Conservation (phyloP, 2,888 invertebrate species). For the Aphodius granarius region DNA sequence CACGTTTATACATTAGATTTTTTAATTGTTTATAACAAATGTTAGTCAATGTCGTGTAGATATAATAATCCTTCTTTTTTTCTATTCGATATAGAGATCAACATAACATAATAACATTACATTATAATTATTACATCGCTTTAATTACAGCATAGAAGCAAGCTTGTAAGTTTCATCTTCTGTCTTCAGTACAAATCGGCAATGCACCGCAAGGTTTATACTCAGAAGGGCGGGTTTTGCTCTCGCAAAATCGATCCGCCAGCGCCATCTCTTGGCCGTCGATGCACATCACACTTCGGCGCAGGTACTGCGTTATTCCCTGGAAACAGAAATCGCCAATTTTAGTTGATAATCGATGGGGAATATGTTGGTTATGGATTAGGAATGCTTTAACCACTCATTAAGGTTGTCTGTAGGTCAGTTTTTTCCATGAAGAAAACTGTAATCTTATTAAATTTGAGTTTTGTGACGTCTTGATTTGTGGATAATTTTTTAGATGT, state of each 20-base stretch:
- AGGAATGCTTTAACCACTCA: too few species aligned
- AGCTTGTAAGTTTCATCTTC: slow-evolving; percentile 26
- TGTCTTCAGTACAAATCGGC: slow-evolving; percentile 51
- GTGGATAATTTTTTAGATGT: too few species aligned
- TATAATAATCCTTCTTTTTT: too few species aligned
- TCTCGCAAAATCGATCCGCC: slow-evolving; percentile 72
- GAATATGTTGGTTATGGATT: background rate
- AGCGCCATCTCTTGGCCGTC: slow-evolving; percentile 76
- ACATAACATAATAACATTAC: background rate
- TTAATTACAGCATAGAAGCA: background rate
- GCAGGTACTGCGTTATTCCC: slow-evolving; percentile 62
- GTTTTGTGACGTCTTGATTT: too few species aligned
- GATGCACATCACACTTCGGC: slow-evolving; percentile 75
- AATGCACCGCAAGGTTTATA: slow-evolving; percentile 65
- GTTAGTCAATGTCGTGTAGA: background rate
- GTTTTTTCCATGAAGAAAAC: too few species aligned
- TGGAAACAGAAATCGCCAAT: slow-evolving; percentile 33
- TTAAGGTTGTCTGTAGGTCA: too few species aligned
- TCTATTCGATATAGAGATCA: background rate
- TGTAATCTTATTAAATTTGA: too few species aligned
- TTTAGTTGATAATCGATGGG: background rate
- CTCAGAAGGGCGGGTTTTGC: slow-evolving; percentile 66
- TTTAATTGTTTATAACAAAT: background rate
- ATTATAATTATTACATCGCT: background rate
- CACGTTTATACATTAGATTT: background rate